Evolutionary conservation across 2,888 invertebrate genomes (phyloP).

Genomic region (Agriopis leucophaearia): DNA sequence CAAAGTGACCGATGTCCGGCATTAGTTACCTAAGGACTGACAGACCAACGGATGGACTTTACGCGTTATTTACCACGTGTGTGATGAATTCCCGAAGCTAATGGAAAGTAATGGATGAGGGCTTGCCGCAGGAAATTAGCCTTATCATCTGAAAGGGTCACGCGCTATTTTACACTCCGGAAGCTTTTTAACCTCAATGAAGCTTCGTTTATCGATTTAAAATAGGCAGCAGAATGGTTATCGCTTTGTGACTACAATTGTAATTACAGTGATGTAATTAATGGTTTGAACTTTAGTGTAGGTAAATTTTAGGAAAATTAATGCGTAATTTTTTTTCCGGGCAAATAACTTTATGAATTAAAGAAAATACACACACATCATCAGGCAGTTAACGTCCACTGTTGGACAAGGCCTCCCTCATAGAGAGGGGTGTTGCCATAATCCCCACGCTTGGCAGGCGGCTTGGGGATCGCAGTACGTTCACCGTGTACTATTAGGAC

Average conservation of each 20-base stretch:
- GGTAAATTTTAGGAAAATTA: no score
- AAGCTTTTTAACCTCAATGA: constrained; percentile 49
- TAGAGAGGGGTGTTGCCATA: no score
- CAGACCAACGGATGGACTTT: constrained; percentile 42
- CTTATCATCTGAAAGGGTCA: constrained; percentile 56
- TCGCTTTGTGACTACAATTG: not conserved
- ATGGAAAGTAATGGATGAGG: constrained; percentile 60
- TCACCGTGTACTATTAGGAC: no score
- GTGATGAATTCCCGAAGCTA: constrained; percentile 63
- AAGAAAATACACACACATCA: no score
- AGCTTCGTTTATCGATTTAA: constrained; percentile 36
- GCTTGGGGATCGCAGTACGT: no score
- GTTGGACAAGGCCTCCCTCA: no score
- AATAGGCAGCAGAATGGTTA: constrained; percentile 16
- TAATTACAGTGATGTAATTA: not conserved
- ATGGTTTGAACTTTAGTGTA: not conserved
- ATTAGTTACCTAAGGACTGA: constrained; percentile 47
- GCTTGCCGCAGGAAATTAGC: constrained; percentile 59
- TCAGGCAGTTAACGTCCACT: no score
- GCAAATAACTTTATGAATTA: no score
- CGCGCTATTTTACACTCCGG: constrained; percentile 54
- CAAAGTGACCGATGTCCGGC: constrained; percentile 61
- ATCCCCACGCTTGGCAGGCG: no score
- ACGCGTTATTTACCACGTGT: constrained; percentile 51
- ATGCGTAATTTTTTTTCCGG: no score